Percentiles rank a stretch among this genome's conserved stretches.
Conservation (phyloP, 2,888 invertebrate genomes). For the Tenthredo livida region DNA sequence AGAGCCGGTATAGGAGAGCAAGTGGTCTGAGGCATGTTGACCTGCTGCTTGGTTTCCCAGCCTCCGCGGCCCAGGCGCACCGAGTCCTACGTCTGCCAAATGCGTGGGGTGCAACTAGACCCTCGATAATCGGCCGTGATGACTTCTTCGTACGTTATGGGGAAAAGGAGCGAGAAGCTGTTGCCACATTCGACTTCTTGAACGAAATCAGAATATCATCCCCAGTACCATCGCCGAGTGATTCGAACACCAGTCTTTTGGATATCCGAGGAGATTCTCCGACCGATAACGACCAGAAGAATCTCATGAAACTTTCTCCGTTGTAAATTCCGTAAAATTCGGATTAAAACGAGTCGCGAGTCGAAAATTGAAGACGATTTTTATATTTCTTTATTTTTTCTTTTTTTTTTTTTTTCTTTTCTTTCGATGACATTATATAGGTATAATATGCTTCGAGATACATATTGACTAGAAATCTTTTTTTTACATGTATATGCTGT, state of each 20-base stretch:
- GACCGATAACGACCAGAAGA: constrained; percentile 58
- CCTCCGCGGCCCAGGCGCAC: constrained; percentile 76
- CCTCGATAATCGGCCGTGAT: constrained; percentile 88
- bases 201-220: constrained; percentile 81
- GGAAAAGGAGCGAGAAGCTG: constrained; percentile 88
- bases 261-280: constrained; percentile 63
- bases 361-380: background rate
- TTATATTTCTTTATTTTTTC: background rate
- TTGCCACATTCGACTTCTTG: constrained; percentile 90
- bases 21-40: constrained; percentile 73
- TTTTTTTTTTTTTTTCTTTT: background rate
- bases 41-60: constrained; percentile 69
- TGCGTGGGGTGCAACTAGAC: constrained; percentile 78
- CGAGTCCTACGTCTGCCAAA: constrained; percentile 75
- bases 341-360: background rate
- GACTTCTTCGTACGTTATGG: constrained; percentile 90
- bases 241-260: constrained; percentile 62
- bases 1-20: constrained; percentile 71
- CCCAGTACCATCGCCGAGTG: constrained; percentile 60
- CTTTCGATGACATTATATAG: background rate
- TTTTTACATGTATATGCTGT: constrained; percentile 7
- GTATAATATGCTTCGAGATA: background rate
- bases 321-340: constrained; percentile 60
- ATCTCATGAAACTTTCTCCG: constrained; percentile 71
- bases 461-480: background rate